Evolutionary conservation across 2,888 invertebrate species (phyloP), one percentile per base, ranked within the genome.

Genomic region (Yponomeuta sedellus): DNA sequence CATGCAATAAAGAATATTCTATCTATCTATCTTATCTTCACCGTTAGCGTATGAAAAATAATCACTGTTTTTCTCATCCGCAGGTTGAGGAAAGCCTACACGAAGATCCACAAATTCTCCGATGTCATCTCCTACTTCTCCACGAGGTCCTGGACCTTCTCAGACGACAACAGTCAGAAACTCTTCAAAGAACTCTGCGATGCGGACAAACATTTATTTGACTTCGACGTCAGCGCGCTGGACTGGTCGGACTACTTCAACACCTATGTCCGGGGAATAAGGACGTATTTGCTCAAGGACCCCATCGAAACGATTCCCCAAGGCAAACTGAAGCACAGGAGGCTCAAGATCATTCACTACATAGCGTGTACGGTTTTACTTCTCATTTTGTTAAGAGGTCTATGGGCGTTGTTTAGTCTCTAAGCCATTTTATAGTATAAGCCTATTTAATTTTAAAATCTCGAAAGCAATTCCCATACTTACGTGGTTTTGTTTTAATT

Each of bases 281-380:
- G 96, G 66, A 82, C 93, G 0, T 96, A 94, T 74, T 81, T 97
- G 1, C 82, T 96, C 1, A 96, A 96, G 74, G 97, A 97, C 72
- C 94, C 95, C 0, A 73, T 94, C 0, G 93, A 94, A 0, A 95
- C 95, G 0, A 77, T 96, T 0, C 93, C 94, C 0, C 88, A 92
- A 11, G 94, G 92, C 69, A 80, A 80, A 52, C 92, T 87, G 77
- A 94, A 91, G 58, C 69, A 75, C 19, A 66, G 67, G 1, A 77
- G 75, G 10, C 67, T 89, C 0, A 78, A 73, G 39, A 52, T 72
- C 0, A 57, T 81, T 0, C 89, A 89, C 40, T 88, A 82, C 20
- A 22, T 63, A 2, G 20, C 40, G 10, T 5, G 11, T 12, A 63
- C 63, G 39, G 22, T 63, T 16, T 19, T 63, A 19, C 44, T 11